Evolutionary conservation across 2,797 vertebrate species (phyloP).

Genomic region (Rhynchonycteris naso): DNA sequence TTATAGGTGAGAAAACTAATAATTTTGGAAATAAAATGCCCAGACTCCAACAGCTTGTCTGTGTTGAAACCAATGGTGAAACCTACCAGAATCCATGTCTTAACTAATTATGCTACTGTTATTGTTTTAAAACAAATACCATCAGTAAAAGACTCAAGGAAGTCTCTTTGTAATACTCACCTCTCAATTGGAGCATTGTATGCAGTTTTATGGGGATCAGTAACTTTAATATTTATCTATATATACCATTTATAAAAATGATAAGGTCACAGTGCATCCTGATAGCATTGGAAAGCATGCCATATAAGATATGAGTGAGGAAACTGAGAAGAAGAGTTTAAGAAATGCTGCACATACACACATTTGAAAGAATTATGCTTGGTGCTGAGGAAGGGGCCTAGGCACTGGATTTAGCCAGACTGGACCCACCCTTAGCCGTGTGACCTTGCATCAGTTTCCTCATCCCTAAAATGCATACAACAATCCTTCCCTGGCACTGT

Average conservation of each 20-base stretch:
- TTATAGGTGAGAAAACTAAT: not conserved
- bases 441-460: not conserved
- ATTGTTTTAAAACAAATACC: not conserved
- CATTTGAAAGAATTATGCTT: not conserved
- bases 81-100: not conserved
- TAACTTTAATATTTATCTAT: not conserved
- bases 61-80: not conserved
- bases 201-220: not conserved
- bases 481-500: not conserved
- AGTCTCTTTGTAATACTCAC: not conserved
- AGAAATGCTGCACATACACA: not conserved
- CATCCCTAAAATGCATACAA: not conserved
- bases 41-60: not conserved
- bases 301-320: not conserved
- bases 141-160: not conserved
- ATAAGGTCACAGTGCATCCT: not conserved
- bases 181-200: not conserved
- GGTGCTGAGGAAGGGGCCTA: not conserved
- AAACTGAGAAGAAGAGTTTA: not conserved
- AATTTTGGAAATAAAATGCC: not conserved
- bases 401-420: not conserved
- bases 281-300: not conserved
- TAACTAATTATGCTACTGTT: not conserved
- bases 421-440: not conserved
- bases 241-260: not conserved